These are phyloP conservation scores for Cichlasoma orientale DNA, from an alignment of 2,797 vertebrate genomes.

Conservation along the genomic window DNA sequence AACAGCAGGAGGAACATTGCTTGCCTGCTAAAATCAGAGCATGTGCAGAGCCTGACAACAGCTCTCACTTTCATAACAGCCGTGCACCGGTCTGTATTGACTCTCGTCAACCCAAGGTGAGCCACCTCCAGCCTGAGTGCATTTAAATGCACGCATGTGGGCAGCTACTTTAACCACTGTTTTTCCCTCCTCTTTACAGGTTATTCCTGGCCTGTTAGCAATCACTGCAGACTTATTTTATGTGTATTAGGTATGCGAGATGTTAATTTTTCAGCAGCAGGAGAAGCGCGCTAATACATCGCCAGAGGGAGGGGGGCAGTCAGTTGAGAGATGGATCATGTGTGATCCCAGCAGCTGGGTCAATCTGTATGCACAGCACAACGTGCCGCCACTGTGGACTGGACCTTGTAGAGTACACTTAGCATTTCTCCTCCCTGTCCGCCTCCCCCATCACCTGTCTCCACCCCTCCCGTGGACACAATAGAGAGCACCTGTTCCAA, in stretches of 20 bases:
- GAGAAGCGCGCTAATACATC: conserved; percentile 31
- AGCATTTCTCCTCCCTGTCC: conserved; percentile 46
- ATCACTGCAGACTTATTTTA: neutral
- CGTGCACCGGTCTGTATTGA: conserved; percentile 1
- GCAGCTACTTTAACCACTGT: conserved; percentile 17
- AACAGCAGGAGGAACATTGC: conserved; percentile 10
- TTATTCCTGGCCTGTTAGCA: conserved; percentile 8
- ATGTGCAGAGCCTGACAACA: neutral
- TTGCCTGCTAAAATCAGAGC: conserved; percentile 14
- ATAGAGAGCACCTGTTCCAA: conserved; percentile 66
- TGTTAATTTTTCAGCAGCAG: conserved; percentile 51
- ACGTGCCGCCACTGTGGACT: conserved; percentile 10
- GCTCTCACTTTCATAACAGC: neutral
- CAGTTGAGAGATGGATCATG: conserved; percentile 31
- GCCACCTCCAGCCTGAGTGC: neutral
- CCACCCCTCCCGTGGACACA: conserved; percentile 53
- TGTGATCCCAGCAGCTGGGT: conserved; percentile 28
- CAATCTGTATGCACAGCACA: conserved; percentile 57
- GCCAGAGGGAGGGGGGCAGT: conserved; percentile 28
- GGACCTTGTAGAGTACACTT: conserved; percentile 30
- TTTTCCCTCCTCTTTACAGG: conserved; percentile 14
- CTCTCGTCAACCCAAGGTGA: conserved; percentile 22
- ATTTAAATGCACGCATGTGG: neutral
- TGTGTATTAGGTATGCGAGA: conserved; percentile 28
- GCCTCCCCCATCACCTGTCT: conserved; percentile 9